Percentiles rank a stretch among this genome's conserved stretches.
These are phyloP conservation scores for Protonemura montana DNA, from an alignment of 2,888 invertebrate genomes.

Conservation along the genomic window DNA sequence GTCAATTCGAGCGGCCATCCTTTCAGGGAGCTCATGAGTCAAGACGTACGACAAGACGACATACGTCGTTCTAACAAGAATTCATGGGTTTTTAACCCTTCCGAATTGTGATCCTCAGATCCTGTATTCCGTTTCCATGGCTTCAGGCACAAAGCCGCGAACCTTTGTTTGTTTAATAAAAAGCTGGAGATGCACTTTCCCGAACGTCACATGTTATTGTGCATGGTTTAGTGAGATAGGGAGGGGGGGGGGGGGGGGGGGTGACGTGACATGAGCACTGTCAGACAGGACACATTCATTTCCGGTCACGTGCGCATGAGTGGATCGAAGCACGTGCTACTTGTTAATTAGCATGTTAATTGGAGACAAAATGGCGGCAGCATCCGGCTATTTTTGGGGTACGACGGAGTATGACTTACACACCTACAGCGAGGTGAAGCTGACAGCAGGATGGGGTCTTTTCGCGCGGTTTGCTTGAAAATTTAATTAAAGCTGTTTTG, in stretches of 20 bases:
- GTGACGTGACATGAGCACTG: not conserved
- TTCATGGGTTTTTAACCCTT: no score
- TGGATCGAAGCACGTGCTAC: not conserved
- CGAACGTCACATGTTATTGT: not conserved
- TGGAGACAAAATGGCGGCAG: not conserved
- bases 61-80: not conserved
- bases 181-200: not conserved
- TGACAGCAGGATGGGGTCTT: no score
- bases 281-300: not conserved
- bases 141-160: not conserved
- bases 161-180: not conserved
- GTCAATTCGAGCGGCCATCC: not conserved
- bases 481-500: not conserved
- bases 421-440: not conserved
- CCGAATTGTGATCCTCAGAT: not conserved
- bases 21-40: not conserved
- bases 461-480: not conserved
- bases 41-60: not conserved
- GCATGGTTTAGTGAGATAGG: not conserved
- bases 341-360: slow-evolving; percentile 12
- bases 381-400: not conserved
- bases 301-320: not conserved
- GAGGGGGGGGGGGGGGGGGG: not conserved
- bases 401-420: not conserved
- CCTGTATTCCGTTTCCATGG: not conserved